These are phyloP conservation scores for Falco biarmicus DNA, from an alignment of 2,797 vertebrate genomes.

Conservation along the genomic window DNA sequence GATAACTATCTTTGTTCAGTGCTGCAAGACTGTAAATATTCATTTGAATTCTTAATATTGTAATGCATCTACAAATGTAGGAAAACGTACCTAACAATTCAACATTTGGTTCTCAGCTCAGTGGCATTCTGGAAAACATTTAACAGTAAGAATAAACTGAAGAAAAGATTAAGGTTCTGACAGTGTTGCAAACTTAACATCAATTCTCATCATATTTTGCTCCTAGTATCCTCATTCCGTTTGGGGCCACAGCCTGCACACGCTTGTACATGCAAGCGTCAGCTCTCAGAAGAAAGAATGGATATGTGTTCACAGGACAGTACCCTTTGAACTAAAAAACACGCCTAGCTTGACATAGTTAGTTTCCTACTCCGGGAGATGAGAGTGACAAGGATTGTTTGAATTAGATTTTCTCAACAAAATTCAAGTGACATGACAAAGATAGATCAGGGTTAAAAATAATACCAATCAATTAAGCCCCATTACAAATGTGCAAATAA, in stretches of 20 bases:
- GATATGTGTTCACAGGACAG: background rate
- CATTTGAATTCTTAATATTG: background rate
- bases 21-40: background rate
- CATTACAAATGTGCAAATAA: background rate
- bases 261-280: background rate
- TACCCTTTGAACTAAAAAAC: background rate
- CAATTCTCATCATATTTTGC: background rate
- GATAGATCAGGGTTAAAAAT: background rate
- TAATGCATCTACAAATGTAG: background rate
- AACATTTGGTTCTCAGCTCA: background rate
- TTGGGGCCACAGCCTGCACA: background rate
- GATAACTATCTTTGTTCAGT: background rate
- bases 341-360: background rate
- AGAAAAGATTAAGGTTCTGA: background rate
- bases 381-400: background rate
- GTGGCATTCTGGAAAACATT: background rate
- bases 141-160: background rate
- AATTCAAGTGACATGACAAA: background rate
- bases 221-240: background rate
- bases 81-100: background rate
- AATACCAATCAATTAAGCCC: background rate
- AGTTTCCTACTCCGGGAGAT: background rate
- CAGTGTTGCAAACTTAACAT: background rate
- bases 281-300: background rate
- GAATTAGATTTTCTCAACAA: background rate